phyloP scores from a whole-genome alignment of 1,140 invertebrate species.

The Scaptomyza pallida region DNA sequence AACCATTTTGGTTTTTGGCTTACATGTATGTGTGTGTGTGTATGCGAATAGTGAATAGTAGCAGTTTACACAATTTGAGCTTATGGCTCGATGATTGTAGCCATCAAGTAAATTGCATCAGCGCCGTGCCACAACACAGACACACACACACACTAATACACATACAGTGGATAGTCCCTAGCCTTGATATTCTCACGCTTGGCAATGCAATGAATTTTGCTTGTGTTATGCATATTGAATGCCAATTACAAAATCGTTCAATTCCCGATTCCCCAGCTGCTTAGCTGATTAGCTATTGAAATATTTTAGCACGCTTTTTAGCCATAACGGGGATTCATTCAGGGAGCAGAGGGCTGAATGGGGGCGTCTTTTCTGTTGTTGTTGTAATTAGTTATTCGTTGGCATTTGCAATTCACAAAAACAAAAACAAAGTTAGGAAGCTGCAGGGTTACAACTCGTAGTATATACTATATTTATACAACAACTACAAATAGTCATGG shows the following conservation, averaged over 20 bases:
- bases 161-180: conserved; percentile 9
- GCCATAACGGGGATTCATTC: background rate
- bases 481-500: conserved; percentile 1
- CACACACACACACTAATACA: background rate
- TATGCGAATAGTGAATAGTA: too few species aligned
- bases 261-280: conserved; percentile 13
- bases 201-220: conserved; percentile 5
- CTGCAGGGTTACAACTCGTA: background rate
- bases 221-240: conserved; percentile 32
- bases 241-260: conserved; percentile 22
- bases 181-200: conserved; percentile 18
- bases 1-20: conserved; percentile 37
- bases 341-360: too few species aligned
- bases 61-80: conserved; percentile 23
- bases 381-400: conserved; percentile 4
- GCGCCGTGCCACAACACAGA: background rate
- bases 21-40: too few species aligned
- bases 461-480: background rate
- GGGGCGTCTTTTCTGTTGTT: too few species aligned
- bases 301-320: conserved; percentile 1
- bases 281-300: conserved; percentile 12
- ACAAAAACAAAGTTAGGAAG: too few species aligned
- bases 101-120: conserved; percentile 49
- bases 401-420: background rate
- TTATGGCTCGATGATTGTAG: conserved; percentile 12